Conservation (phyloP, 2,797 vertebrate genomes). For the Paguma larvata region DNA sequence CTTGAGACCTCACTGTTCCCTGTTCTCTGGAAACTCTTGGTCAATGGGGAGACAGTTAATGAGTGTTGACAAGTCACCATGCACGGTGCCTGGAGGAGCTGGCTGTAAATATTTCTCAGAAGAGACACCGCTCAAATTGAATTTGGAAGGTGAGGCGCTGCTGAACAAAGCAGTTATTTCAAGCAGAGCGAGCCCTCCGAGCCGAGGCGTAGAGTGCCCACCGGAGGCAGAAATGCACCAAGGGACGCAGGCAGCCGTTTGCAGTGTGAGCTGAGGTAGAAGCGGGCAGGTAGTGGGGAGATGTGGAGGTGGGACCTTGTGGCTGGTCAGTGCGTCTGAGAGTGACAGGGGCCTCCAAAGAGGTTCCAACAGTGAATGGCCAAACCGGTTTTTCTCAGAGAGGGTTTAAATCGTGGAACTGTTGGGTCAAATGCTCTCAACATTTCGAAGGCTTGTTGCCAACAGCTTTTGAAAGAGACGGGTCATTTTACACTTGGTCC, state of each 20-base stretch:
- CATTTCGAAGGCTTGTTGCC: neutral
- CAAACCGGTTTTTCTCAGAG: conserved; percentile 2
- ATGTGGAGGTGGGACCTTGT: accelerated
- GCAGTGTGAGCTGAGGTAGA: neutral
- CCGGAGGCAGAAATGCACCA: neutral
- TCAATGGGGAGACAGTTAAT: neutral
- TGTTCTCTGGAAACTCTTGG: neutral
- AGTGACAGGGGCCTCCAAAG: neutral
- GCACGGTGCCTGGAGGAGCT: neutral
- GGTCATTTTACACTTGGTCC: neutral
- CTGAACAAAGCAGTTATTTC: neutral
- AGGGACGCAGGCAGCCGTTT: too few relatives aligned
- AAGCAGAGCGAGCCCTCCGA: neutral
- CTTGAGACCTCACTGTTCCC: neutral
- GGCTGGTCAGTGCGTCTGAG: neutral
- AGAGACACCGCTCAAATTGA: neutral
- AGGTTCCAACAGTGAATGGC: neutral
- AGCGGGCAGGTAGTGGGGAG: neutral
- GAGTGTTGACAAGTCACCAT: neutral
- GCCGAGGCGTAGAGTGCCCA: accelerated
- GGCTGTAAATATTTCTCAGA: neutral
- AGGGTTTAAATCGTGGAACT: neutral
- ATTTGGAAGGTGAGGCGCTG: neutral
- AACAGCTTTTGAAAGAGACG: neutral
- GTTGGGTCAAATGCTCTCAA: neutral